A percentile compares a stretch with the other conserved stretches of the same genome.
These are phyloP conservation scores for Episyrphus balteatus DNA, from an alignment of 1,140 invertebrate genomes.

Conservation along the genomic window DNA sequence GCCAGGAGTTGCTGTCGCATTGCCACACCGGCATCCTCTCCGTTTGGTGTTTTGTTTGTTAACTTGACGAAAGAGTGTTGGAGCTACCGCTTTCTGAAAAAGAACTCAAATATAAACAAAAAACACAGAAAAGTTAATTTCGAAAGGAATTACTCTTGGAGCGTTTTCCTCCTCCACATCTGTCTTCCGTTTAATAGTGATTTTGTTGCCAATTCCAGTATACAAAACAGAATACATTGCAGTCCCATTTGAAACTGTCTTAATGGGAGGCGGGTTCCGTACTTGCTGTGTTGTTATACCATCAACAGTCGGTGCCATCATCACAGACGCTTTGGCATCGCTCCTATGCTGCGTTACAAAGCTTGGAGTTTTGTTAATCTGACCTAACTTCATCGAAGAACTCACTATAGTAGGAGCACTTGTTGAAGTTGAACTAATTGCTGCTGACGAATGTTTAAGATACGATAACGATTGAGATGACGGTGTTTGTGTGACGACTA, in stretches of 20 bases:
- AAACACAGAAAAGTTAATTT: neutral
- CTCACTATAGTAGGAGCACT: neutral
- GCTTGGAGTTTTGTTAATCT: neutral
- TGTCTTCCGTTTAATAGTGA: constrained; percentile 68
- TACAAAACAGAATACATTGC: constrained; percentile 69
- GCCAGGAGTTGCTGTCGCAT: constrained; percentile 73
- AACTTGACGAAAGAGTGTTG: neutral
- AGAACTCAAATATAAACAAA: neutral
- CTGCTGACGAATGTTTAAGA: neutral
- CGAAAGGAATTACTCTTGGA: constrained; percentile 3
- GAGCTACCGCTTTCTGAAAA: constrained; percentile 4
- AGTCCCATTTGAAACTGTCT: constrained; percentile 38
- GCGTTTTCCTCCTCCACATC: constrained; percentile 37
- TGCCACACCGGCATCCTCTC: constrained; percentile 82
- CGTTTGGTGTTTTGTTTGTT: constrained; percentile 34
- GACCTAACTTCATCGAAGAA: no score
- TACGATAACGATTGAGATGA: neutral
- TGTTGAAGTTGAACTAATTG: neutral
- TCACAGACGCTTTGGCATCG: no score
- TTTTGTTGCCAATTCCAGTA: constrained; percentile 65
- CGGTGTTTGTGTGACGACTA: neutral
- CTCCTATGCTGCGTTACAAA: no score
- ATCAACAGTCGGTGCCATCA: neutral
- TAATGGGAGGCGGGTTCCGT: constrained; percentile 13
- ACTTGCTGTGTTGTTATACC: constrained; percentile 5